Evolutionary conservation across 2,797 vertebrate species (phyloP), one percentile per base, ranked within the genome.

Genomic region (Peromyscus melanophrys): DNA sequence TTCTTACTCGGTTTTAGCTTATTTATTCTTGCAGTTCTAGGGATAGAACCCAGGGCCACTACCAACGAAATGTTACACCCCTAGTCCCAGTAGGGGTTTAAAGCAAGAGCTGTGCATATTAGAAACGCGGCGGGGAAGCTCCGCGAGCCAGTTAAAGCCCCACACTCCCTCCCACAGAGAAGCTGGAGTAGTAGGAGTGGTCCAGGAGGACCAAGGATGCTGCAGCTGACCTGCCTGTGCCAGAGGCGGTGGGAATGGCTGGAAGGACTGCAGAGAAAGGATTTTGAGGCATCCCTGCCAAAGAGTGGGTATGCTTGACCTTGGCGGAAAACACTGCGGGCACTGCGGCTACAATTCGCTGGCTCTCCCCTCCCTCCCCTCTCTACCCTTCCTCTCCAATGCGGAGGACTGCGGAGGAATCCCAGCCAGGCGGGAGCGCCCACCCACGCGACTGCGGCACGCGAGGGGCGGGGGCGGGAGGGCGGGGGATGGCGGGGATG

Each of bases 321-420:
- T 98, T 95, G 95, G 46, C 13, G 19, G 49, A 57, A 85, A 93
- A 76, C 78, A 73, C 25, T 11, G 87, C 16, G 19, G 90, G 84
- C 61, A 67, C 84, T 65, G 89, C 55, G 25, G 89, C 83, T 8
- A 52, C 65, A 8, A 3, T 23, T n/a, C 29, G 14, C 81, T 55
- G 0, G 25, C 61, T 83, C 52, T 55, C 27, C 67, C 69, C 31
- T 13, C 21, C 29, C 46, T 4, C 71, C 31, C 6, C 6, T 81
- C 73, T 19, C 23, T 7, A 19, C 59, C 40, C 90, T 73, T 31
- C 63, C 63, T 85, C 61, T 84, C 31, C 40, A 23, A 34, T n/a
- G 98, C 96, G 43, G 96, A 21, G 7, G 94, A 89, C 96, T 95
- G 97, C 97, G 67, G 97, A 43, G 97, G 97, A 95, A 97, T 97